Evolutionary conservation across 2,888 invertebrate species (phyloP), one percentile per base, ranked within the genome.

Genomic region (Oithona nana): DNA sequence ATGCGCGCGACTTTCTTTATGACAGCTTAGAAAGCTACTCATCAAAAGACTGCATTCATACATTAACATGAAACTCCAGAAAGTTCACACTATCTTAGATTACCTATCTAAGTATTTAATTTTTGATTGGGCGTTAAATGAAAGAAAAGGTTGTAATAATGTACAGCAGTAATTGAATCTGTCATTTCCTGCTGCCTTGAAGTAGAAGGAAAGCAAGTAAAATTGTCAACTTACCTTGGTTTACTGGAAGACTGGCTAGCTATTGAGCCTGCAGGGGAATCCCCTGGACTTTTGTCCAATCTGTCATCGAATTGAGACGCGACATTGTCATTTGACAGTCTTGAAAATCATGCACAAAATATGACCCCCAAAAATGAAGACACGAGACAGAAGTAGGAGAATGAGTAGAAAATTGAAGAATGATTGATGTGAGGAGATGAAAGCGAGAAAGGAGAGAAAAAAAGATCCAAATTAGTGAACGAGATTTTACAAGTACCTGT

Each of bases 321-420:
- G 58, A 57, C 39, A 29, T 29, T 57, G 29, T 57, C 58, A 57
- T n/a, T 31, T 8, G 58, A 57, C 20, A 57, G 39, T 24, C 58
- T 57, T 20, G 20, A 31, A 8, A n/a, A n/a, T n/a, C n/a, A n/a
- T n/a, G n/a, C n/a, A n/a, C n/a, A n/a, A n/a, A n/a, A n/a, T n/a
- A n/a, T n/a, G n/a, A n/a, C n/a, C n/a, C n/a, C n/a, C 6, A 51
- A 16, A 22, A 51, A 51, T 51, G 24, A 39, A 39, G 16, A 16
- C 39, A 39, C 16, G 20, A 22, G 20, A 20, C 16, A 22, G 13
- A 51, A 13, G 51, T 20, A 16, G 16, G 8, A 51, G 24, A 51
- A 39, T 39, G 16, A 6, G 39, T 16, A 39, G 8, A n/a, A n/a
- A 39, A 16, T 39, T 11, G 39, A 39, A 39, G 39, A 24, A 11